Evolutionary conservation across 1,140 invertebrate species (phyloP).

Genomic region (Gryllus bimaculatus): DNA sequence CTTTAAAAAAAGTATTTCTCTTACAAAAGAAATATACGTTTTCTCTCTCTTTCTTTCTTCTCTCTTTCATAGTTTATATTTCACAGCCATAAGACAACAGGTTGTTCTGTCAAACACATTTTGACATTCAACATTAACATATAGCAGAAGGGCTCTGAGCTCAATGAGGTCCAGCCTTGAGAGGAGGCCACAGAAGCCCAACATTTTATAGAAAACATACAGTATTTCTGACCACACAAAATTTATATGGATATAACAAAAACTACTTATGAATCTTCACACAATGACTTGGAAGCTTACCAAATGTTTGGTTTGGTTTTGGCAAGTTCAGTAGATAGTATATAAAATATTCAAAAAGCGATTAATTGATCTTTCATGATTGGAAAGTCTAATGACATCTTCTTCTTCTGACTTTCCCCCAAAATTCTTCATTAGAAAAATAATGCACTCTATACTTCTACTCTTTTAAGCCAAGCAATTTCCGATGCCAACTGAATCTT

Average conservation of each 20-base stretch:
- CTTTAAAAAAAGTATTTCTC: not conserved
- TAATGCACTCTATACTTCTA: not conserved
- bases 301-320: not conserved
- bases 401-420: not conserved
- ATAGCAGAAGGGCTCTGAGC: not conserved
- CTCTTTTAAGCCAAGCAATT: not conserved
- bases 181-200: not conserved
- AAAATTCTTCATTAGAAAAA: constrained; percentile 2
- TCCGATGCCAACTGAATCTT: not conserved
- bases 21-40: not conserved
- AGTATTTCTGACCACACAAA: not conserved
- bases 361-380: not conserved
- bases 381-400: not conserved
- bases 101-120: not conserved
- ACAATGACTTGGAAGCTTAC: not conserved
- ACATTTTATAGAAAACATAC: not conserved
- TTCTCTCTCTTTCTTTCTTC: not conserved
- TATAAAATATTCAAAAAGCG: not conserved
- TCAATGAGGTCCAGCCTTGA: not conserved
- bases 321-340: not conserved
- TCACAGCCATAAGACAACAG: constrained; percentile 3
- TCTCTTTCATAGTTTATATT: not conserved
- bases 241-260: not conserved
- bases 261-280: not conserved
- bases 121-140: not conserved